Conservation (phyloP, 1,140 invertebrate species). For the Lepidotrigona ventralis region DNA sequence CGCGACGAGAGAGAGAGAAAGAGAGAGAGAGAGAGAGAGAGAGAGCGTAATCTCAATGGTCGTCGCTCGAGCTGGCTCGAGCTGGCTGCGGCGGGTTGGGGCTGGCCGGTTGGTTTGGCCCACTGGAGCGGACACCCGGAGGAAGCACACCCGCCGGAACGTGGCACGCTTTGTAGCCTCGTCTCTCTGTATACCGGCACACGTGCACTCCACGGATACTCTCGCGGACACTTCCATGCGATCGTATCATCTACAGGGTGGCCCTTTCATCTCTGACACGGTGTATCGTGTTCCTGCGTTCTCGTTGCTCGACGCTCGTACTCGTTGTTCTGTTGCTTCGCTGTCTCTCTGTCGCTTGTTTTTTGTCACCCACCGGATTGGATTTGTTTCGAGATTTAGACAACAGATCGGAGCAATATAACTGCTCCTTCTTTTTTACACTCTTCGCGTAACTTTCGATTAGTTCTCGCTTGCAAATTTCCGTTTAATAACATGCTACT, state of each 20-base stretch:
- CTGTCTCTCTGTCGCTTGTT: too few species aligned
- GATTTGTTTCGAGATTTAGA: background rate
- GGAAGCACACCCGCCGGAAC: slow-evolving; percentile 79
- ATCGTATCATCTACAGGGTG: slow-evolving; percentile 41
- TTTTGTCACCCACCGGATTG: background rate
- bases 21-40: too few species aligned
- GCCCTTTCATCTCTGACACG: slow-evolving; percentile 8
- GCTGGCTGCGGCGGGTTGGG: slow-evolving; percentile 68
- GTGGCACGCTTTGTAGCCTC: slow-evolving; percentile 79
- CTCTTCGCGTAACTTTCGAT: too few species aligned
- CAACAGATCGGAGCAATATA: too few species aligned
- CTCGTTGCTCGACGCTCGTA: background rate
- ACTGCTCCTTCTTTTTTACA: too few species aligned
- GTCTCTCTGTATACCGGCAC: slow-evolving; percentile 57
- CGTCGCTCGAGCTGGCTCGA: slow-evolving; percentile 61
- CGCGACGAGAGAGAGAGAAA: slow-evolving; percentile 54
- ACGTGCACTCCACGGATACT: slow-evolving; percentile 57
- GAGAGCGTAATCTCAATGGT: slow-evolving; percentile 73
- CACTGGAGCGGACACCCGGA: slow-evolving; percentile 80
- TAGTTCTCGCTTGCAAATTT: background rate
- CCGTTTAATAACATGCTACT: background rate
- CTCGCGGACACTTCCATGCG: slow-evolving; percentile 45
- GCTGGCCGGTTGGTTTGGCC: slow-evolving; percentile 78
- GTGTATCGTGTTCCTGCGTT: background rate
- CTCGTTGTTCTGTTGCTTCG: too few species aligned